phyloP scores from a whole-genome alignment of 2,888 invertebrate species.

The Rutpela maculata region DNA sequence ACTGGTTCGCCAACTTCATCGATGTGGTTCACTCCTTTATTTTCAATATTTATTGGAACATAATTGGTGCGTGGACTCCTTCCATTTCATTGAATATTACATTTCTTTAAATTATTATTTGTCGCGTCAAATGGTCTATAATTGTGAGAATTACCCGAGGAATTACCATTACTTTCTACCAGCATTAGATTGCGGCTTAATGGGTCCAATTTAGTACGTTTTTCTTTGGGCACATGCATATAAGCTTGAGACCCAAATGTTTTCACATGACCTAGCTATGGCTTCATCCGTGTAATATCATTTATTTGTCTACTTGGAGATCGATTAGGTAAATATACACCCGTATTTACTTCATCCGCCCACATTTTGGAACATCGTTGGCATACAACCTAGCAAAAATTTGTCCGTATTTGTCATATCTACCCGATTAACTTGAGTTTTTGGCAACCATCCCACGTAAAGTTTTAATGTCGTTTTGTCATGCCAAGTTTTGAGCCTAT shows the following conservation, averaged over 20 bases:
- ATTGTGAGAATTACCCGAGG: not conserved
- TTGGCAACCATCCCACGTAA: not conserved
- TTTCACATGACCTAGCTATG: not conserved
- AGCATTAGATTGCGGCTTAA: no score
- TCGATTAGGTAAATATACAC: conserved; percentile 46
- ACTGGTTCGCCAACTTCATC: not conserved
- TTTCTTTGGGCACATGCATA: not conserved
- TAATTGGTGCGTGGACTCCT: not conserved
- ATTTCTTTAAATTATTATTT: no score
- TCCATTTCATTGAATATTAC: no score
- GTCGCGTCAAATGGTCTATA: not conserved
- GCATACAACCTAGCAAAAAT: conserved; percentile 63
- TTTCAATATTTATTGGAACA: not conserved
- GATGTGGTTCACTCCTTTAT: not conserved
- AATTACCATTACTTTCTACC: no score
- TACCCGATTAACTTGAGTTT: not conserved
- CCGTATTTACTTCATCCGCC: conserved; percentile 67
- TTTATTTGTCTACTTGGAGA: conserved; percentile 20
- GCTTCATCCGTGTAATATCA: conserved; percentile 24
- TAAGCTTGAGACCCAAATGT: not conserved
- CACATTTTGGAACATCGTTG: conserved; percentile 61
- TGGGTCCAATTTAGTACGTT: not conserved
- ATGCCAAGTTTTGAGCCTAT: not conserved
- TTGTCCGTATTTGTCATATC: conserved; percentile 23
- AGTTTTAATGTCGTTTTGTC: not conserved